Conservation (phyloP, 2,113 vertebrate species). For the Bos taurus region ARS-UCD2.0 NC_037331.1:108801001-108801500, state of each 20-base stretch:
- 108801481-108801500: background rate
- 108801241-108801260: background rate
- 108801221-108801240: background rate
- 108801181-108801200: background rate
- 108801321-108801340: background rate
- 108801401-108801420: background rate
- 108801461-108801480: background rate
- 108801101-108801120: background rate
- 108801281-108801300: background rate
- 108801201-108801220: background rate
- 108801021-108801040: fast-evolving
- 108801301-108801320: background rate
- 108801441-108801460: background rate
- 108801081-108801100: background rate
- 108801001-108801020: background rate
- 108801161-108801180: background rate
- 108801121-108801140: background rate
- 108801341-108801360: background rate
- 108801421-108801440: too few species aligned
- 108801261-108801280: background rate
- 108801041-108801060: background rate
- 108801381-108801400: background rate
- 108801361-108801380: background rate
- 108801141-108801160: background rate
- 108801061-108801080: background rate